Percentiles rank a stretch among this genome's conserved stretches.
These are phyloP conservation scores for Dexiosoma caninum DNA, from an alignment of 2,888 invertebrate species.

Conservation along the genomic window DNA sequence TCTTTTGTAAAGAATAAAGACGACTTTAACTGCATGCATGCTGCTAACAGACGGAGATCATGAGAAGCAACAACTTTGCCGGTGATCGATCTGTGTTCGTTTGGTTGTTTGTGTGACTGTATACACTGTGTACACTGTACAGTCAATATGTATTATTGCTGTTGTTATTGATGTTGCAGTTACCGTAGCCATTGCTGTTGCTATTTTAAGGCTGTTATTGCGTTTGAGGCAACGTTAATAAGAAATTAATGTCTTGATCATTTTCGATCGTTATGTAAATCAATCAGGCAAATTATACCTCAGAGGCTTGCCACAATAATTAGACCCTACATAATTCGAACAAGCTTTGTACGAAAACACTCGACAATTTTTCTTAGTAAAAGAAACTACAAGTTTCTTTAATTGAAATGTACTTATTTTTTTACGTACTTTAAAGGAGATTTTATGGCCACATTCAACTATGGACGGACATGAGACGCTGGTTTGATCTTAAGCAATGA, in stretches of 20 bases:
- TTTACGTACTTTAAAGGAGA: too few species aligned
- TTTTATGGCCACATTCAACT: too few species aligned
- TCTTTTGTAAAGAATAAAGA: slow-evolving; percentile 51
- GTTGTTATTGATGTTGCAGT: slow-evolving; percentile 29
- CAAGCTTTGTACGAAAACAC: slow-evolving; percentile 16
- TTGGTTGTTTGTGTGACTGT: not conserved
- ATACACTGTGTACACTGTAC: too few species aligned
- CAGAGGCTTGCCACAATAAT: slow-evolving; percentile 77
- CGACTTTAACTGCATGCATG: slow-evolving; percentile 49
- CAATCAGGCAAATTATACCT: slow-evolving; percentile 78
- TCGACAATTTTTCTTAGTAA: not conserved
- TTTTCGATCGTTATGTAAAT: slow-evolving; percentile 78
- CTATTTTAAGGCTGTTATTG: slow-evolving; percentile 45
- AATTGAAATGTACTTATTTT: not conserved
- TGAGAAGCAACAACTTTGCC: not conserved
- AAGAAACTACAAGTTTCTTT: not conserved
- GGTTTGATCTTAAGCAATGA: too few species aligned
- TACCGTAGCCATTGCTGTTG: slow-evolving; percentile 25
- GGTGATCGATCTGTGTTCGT: slow-evolving; percentile 17
- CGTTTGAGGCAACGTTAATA: slow-evolving; percentile 72
- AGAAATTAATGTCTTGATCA: slow-evolving; percentile 78
- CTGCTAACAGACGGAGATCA: slow-evolving; percentile 46
- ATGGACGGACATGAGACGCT: too few species aligned
- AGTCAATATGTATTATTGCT: slow-evolving; percentile 25
- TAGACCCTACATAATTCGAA: slow-evolving; percentile 73